These are phyloP conservation scores for Entomobrya multifasciata DNA, from an alignment of 2,888 invertebrate genomes.

Conservation along the genomic window DNA sequence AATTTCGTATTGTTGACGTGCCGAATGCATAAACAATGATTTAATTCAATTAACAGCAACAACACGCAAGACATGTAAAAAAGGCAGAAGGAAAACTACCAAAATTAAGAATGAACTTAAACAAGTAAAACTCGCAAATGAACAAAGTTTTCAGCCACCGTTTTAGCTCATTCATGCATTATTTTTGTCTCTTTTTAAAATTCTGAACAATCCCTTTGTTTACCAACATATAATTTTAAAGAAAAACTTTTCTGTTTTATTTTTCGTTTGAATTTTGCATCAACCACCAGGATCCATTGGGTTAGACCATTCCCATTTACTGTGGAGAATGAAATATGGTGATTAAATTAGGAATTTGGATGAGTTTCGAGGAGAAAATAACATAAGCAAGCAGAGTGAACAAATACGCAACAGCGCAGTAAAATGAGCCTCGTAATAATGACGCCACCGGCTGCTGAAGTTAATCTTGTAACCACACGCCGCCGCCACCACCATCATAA, in stretches of 20 bases:
- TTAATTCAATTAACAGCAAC: slow-evolving; percentile 57
- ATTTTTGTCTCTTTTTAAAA: background rate
- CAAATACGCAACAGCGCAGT: background rate
- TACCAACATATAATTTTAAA: background rate
- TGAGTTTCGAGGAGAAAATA: slow-evolving; percentile 50
- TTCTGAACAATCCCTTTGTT: background rate
- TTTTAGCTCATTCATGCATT: no score
- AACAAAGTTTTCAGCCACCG: no score
- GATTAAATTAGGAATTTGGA: slow-evolving; percentile 64
- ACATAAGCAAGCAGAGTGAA: slow-evolving; percentile 21
- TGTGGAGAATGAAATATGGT: slow-evolving; percentile 55
- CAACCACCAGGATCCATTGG: background rate
- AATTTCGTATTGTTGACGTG: slow-evolving; percentile 50
- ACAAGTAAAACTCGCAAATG: background rate
- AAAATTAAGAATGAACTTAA: slow-evolving; percentile 39
- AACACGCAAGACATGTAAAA: no score
- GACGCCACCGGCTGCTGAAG: background rate
- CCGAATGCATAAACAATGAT: slow-evolving; percentile 53
- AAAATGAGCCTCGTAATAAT: background rate
- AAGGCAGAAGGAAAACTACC: slow-evolving; percentile 16
- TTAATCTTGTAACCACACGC: background rate
- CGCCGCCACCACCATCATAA: background rate
- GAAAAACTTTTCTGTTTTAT: background rate
- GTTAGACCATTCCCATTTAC: slow-evolving; percentile 19
- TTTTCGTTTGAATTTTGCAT: background rate